phyloP scores from a whole-genome alignment of 2,113 vertebrate genomes.

The Tyrannus savana region DNA sequence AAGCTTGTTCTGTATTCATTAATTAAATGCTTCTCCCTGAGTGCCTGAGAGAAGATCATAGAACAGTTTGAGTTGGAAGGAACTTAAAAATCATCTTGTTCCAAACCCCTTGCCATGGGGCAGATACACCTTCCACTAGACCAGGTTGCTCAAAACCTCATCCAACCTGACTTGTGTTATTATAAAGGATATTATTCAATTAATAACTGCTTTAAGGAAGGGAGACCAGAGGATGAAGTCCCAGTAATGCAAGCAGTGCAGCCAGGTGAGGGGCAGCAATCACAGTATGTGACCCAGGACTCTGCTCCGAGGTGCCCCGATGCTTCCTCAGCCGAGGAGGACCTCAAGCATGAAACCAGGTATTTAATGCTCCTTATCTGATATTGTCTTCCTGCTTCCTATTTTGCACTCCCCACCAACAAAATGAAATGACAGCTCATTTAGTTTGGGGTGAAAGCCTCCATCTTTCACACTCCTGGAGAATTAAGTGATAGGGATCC shows the following conservation, averaged over 20 bases:
- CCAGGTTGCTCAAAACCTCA: not conserved
- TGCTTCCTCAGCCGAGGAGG: not conserved
- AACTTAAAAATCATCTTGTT: not conserved
- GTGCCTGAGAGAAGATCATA: not conserved
- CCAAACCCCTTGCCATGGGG: rapidly evolving
- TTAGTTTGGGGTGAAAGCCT: not conserved
- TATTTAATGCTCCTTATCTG: not conserved
- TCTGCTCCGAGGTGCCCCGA: rapidly evolving
- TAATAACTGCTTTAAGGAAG: not conserved
- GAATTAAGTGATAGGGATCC: not conserved
- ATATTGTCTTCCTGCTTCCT: not conserved
- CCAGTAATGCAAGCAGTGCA: not conserved
- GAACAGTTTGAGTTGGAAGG: not conserved
- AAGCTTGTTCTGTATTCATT: not conserved
- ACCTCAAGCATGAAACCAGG: not conserved
- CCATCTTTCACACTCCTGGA: not conserved
- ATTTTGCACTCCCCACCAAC: not conserved
- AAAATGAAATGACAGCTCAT: not conserved
- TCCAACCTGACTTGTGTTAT: not conserved
- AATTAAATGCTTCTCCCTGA: not conserved
- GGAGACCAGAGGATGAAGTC: not conserved
- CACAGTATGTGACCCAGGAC: not conserved
- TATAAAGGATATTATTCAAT: not conserved
- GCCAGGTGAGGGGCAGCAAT: not conserved
- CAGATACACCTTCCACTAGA: not conserved